phyloP scores from a whole-genome alignment of 2,113 vertebrate genomes.

The Cromileptes altivelis region DNA sequence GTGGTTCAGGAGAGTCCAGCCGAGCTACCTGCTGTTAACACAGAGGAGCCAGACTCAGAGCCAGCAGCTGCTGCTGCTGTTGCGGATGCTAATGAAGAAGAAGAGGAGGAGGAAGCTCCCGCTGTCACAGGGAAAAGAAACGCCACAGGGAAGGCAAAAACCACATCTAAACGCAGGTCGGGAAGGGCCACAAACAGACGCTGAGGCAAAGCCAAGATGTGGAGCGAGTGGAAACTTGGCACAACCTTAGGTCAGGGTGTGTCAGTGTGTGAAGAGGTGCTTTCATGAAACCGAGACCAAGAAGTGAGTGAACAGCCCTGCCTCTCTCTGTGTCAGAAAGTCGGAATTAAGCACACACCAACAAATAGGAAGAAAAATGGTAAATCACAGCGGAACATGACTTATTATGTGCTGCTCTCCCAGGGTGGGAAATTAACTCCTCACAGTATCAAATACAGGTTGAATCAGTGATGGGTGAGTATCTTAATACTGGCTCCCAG shows the following conservation, averaged over 20 bases:
- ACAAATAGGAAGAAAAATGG: not conserved
- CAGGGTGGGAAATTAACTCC: conserved; percentile 50
- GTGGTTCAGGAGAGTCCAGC: conserved; percentile 29
- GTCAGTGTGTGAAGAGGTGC: conserved; percentile 41
- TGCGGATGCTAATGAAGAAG: conserved; percentile 49
- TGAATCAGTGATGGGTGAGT: not conserved
- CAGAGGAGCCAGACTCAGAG: conserved; percentile 26
- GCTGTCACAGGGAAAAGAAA: conserved; percentile 47
- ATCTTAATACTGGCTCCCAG: conserved; percentile 3
- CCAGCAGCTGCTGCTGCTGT: not conserved
- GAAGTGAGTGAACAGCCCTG: conserved; percentile 12
- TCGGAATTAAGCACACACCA: conserved; percentile 25
- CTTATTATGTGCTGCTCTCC: conserved; percentile 12
- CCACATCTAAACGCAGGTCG: conserved; percentile 71
- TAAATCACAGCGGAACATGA: conserved; percentile 5
- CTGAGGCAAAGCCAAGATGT: conserved; percentile 40
- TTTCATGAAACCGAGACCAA: conserved; percentile 59
- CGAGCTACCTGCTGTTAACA: conserved; percentile 24
- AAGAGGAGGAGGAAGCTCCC: conserved; percentile 31
- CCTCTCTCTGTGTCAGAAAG: conserved; percentile 16
- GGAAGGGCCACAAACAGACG: conserved; percentile 72
- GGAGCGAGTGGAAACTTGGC: conserved; percentile 17
- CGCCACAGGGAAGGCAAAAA: conserved; percentile 57
- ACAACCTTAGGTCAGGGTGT: conserved; percentile 24
- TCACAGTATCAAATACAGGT: not conserved